Evolutionary conservation across 2,113 vertebrate genomes (phyloP), one percentile per base, ranked within the genome.

Genomic region (Morphnarchus princeps): DNA sequence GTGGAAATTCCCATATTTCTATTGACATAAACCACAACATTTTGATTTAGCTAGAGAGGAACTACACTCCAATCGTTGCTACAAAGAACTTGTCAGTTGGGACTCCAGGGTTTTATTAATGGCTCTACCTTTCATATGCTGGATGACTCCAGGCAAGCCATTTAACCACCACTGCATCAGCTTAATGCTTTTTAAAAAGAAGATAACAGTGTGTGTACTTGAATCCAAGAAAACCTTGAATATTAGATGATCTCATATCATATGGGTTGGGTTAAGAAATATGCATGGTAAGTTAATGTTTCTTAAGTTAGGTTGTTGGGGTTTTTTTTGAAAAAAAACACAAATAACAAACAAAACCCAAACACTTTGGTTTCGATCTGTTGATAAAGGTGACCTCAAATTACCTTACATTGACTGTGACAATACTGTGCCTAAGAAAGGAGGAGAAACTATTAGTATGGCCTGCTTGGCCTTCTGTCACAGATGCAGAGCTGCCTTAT

Each of bases 151-250:
- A 47, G 95, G 87, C 87, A 87, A 96, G 62, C 82, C 80, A 89
- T 83, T 96, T 95, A 96, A 84, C 74, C 10, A 22, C 38, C 58
- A 38, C 61, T 82, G 59, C 87, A 65, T 86, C n/a, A 67, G 42
- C 87, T 96, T 88, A 89, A 94, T 96, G 78, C 67, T 87, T 87
- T 88, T 26, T 89, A 85, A 86, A 95, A 83, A 42, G 19, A 77
- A 81, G 84, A 50, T 66, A 91, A 83, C 55, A 54, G 10, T 34
- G 13, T 45, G n/a, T 91, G 61, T 45, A 25, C 52, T 76, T 58
- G 47, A 82, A 72, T 89, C 73, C 73, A 79, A 65, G 73, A 84
- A 89, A 96, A 57, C 36, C 52, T 63, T 63, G 47, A 82, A 31
- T 87, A 43, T 72, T 49, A 50, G 59, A 55, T 78, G 59, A 81